phyloP scores from a whole-genome alignment of 2,888 invertebrate species.

The Chaitophorus viminalis region DNA sequence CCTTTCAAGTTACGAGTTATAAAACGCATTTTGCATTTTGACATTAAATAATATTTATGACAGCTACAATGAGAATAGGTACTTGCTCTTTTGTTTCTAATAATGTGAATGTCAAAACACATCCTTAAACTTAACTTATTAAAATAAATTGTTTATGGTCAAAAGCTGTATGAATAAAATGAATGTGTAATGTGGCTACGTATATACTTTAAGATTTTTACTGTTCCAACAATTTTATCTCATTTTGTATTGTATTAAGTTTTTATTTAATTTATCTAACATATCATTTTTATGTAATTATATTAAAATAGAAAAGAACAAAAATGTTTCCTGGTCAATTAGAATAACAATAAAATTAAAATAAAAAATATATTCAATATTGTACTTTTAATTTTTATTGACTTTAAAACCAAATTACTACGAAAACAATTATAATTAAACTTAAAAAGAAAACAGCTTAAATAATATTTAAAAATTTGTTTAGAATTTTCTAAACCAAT shows the following conservation, averaged over 20 bases:
- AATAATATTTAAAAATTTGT: too few species aligned
- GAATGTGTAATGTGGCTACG: neutral
- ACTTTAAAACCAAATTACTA: too few species aligned
- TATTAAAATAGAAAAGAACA: too few species aligned
- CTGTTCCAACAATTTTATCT: conserved; percentile 13
- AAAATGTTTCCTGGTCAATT: too few species aligned
- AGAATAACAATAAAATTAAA: too few species aligned
- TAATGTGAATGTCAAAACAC: conserved; percentile 33
- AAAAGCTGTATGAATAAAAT: conserved; percentile 13
- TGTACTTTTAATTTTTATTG: too few species aligned
- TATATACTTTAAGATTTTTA: neutral
- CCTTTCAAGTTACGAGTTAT: neutral
- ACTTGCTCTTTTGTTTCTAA: conserved; percentile 23
- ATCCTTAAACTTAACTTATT: conserved; percentile 27
- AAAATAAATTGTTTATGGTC: conserved; percentile 21
- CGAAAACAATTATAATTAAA: too few species aligned
- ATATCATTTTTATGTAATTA: too few species aligned
- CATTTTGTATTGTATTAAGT: neutral
- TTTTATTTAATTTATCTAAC: neutral
- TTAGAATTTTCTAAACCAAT: too few species aligned
- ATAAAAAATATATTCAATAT: too few species aligned
- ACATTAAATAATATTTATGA: conserved; percentile 43
- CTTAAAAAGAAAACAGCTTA: too few species aligned
- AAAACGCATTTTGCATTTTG: conserved; percentile 32
- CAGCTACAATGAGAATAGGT: neutral